phyloP scores from a whole-genome alignment of 2,888 invertebrate genomes.

The Pedicia rivosa region DNA sequence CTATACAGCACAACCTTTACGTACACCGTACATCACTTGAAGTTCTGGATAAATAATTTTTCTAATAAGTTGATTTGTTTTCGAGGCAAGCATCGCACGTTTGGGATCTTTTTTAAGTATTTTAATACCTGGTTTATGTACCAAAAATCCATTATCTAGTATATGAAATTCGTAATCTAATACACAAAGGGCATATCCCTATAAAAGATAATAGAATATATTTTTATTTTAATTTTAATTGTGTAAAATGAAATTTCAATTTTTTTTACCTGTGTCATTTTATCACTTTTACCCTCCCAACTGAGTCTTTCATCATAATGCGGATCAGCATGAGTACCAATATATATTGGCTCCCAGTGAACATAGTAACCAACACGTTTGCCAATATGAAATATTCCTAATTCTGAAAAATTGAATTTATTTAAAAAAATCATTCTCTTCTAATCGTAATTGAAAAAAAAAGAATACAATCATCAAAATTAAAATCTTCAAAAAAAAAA shows the following conservation, averaged over 20 bases:
- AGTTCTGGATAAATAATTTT: slow-evolving; percentile 73
- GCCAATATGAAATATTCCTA: slow-evolving; percentile 72
- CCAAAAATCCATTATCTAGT: slow-evolving; percentile 82
- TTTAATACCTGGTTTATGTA: slow-evolving; percentile 86
- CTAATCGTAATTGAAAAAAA: slow-evolving; percentile 3
- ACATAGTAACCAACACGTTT: slow-evolving; percentile 62
- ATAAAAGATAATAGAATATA: slow-evolving; percentile 17
- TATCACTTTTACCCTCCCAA: slow-evolving; percentile 91
- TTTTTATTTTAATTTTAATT: background rate
- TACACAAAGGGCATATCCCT: slow-evolving; percentile 84
- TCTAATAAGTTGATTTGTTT: slow-evolving; percentile 61
- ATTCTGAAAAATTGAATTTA: slow-evolving; percentile 21
- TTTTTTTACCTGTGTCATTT: slow-evolving; percentile 59
- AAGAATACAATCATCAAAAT: background rate
- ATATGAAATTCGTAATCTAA: slow-evolving; percentile 86
- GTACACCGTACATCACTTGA: slow-evolving; percentile 65
- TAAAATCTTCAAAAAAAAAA: no score
- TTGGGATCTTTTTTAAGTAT: slow-evolving; percentile 61
- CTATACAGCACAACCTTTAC: slow-evolving; percentile 67
- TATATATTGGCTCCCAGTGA: slow-evolving; percentile 89
- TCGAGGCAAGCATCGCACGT: slow-evolving; percentile 55
- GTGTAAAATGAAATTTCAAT: background rate
- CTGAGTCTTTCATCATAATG: slow-evolving; percentile 81
- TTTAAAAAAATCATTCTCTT: no score
- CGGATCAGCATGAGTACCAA: slow-evolving; percentile 77